Evolutionary conservation across 1,140 invertebrate genomes (phyloP), one percentile per base, ranked within the genome.

Genomic region (Tetragnatha versicolor): DNA sequence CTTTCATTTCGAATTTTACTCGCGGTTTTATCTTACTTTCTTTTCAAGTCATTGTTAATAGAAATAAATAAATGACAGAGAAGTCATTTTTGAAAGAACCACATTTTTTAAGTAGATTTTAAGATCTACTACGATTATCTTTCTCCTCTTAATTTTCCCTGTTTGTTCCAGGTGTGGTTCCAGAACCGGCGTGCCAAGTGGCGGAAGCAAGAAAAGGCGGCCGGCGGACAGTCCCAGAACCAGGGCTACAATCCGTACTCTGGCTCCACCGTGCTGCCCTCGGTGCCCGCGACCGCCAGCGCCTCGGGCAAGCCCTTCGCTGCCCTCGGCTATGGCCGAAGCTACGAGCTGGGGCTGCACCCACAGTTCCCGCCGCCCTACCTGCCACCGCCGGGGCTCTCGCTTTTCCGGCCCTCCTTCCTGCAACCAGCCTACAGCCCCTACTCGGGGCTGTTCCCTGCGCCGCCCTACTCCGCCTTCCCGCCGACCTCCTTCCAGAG

Each of bases 131-230:
- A n/a, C n/a, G n/a, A n/a, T n/a, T n/a, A n/a, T n/a, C n/a, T n/a
- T n/a, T n/a, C n/a, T n/a, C n/a, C n/a, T n/a, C n/a, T n/a, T n/a
- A n/a, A n/a, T n/a, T n/a, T n/a, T n/a, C n/a, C n/a, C n/a, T n/a
- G n/a, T n/a, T n/a, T n/a, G n/a, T n/a, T n/a, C 79, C 81, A 96
- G 94, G 94, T 96, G 2, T 97, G 94, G 95, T 97, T 97, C 84
- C 94, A 97, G 90, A 97, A 97, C 85, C 89, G 95, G 51, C 87
- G 95, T 65, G 94, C 95, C 33, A 97, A 97, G 87, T 97, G 94
- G 94, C 89, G 95, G 73, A 97, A 97, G 86, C 81, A 82, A 39
- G 82, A 83, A 29, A 83, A 83, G 68, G 72, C 81, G 29, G 60
- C 72, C 37, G 66, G 79, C 47, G 60, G 66, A 14, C 76, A 68